Conservation (phyloP, 2,113 vertebrate species). For the Scomber scombrus region DNA sequence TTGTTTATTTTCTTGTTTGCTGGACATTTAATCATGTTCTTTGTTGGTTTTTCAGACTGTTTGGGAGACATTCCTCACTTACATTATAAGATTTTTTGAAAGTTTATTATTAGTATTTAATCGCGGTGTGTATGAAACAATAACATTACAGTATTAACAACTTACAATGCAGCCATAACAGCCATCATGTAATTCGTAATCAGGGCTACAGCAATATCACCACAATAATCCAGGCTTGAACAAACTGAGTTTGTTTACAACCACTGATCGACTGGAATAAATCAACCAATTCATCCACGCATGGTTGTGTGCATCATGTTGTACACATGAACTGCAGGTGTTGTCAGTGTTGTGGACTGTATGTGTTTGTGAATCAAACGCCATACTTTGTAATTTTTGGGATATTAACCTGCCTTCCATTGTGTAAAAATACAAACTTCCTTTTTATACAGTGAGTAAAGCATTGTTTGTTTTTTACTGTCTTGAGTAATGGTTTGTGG, state of each 20-base stretch:
- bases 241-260: slow-evolving; percentile 60
- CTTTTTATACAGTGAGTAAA: slow-evolving; percentile 72
- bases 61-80: slow-evolving; percentile 27
- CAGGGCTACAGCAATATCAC: slow-evolving; percentile 60
- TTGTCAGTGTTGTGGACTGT: slow-evolving; percentile 49
- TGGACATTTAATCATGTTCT: slow-evolving; percentile 25
- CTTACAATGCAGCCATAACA: slow-evolving; percentile 47
- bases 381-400: slow-evolving; percentile 43
- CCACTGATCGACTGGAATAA: slow-evolving; percentile 30
- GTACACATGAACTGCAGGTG: slow-evolving; percentile 49
- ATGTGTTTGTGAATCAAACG: slow-evolving; percentile 50
- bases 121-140: slow-evolving; percentile 35
- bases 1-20: slow-evolving; percentile 28
- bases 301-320: slow-evolving; percentile 46
- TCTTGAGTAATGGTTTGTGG: slow-evolving; percentile 61
- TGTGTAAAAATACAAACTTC: slow-evolving; percentile 33
- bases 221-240: slow-evolving; percentile 40
- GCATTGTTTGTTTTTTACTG: slow-evolving; percentile 42
- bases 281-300: slow-evolving; percentile 22
- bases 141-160: slow-evolving; percentile 70
- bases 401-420: slow-evolving; percentile 51
- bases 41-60: slow-evolving; percentile 34
- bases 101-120: slow-evolving; percentile 30
- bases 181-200: slow-evolving; percentile 43
- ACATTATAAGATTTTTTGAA: slow-evolving; percentile 35